Percentiles rank a stretch among this genome's conserved stretches.
Conservation (phyloP, 2,888 invertebrate genomes). For the Lepidochitona cinerea region DNA sequence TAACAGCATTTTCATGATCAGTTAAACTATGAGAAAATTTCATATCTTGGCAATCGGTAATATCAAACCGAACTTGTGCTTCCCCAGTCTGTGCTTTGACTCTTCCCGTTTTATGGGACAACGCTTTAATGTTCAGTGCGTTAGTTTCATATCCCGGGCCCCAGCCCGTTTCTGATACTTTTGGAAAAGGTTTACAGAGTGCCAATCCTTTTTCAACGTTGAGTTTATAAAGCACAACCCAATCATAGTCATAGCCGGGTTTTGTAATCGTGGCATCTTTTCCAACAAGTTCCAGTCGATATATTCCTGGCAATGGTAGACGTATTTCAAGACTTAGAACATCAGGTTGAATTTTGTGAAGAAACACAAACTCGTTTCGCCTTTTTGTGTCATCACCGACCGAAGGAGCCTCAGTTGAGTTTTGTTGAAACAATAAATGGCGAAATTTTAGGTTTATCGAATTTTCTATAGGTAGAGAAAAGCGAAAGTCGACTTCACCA, state of each 20-base stretch:
- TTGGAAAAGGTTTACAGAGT: constrained; percentile 44
- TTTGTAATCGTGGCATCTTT: constrained; percentile 45
- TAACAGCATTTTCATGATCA: constrained; percentile 22
- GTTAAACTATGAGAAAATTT: constrained; percentile 18
- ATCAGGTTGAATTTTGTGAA: constrained; percentile 23
- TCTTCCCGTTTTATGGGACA: constrained; percentile 32
- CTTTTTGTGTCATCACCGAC: not conserved
- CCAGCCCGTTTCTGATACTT: constrained; percentile 59
- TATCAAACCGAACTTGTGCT: constrained; percentile 36
- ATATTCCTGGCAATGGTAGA: constrained; percentile 52
- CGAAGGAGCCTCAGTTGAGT: not conserved
- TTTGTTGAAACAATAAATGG: constrained; percentile 42
- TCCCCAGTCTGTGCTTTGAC: constrained; percentile 32
- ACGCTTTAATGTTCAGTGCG: constrained; percentile 28
- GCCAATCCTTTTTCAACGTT: constrained; percentile 34
- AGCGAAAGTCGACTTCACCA: constrained; percentile 55
- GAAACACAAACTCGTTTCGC: constrained; percentile 22
- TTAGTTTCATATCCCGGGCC: constrained; percentile 45
- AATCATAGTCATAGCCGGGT: constrained; percentile 47
- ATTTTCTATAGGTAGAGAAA: constrained; percentile 46
- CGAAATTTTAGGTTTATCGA: constrained; percentile 44
- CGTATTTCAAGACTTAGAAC: constrained; percentile 43
- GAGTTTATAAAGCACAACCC: constrained; percentile 54
- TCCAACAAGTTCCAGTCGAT: constrained; percentile 62
- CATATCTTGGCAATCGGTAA: constrained; percentile 20